Conservation (phyloP, 2,888 invertebrate species). For the Philaethria dido region DNA sequence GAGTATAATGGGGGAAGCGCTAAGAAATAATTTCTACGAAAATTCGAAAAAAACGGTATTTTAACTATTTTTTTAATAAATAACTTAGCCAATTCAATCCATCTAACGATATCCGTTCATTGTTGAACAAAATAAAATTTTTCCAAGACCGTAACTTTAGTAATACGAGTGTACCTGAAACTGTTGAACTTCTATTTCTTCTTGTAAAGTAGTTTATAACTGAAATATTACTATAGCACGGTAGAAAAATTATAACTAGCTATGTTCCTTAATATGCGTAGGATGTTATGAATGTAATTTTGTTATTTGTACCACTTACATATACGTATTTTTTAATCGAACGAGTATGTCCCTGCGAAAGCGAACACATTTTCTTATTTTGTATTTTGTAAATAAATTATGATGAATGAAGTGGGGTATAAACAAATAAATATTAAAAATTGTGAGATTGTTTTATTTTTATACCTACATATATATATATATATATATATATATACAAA, state of each 20-base stretch:
- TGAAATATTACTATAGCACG: slow-evolving; percentile 60
- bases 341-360: slow-evolving; percentile 41
- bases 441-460: slow-evolving; percentile 30
- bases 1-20: too few species aligned
- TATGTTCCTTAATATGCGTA: slow-evolving; percentile 71
- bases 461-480: background rate
- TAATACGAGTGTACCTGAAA: slow-evolving; percentile 53
- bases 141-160: slow-evolving; percentile 40
- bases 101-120: background rate
- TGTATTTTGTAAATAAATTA: slow-evolving; percentile 80
- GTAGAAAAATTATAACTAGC: slow-evolving; percentile 74
- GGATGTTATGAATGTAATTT: slow-evolving; percentile 63
- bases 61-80: too few species aligned
- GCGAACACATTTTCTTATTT: slow-evolving; percentile 53
- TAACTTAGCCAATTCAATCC: background rate
- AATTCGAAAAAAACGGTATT: too few species aligned
- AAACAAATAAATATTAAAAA: slow-evolving; percentile 63
- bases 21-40: too few species aligned
- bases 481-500: background rate
- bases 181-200: slow-evolving; percentile 68
- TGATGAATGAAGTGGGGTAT: slow-evolving; percentile 69
- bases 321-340: slow-evolving; percentile 46
- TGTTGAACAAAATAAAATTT: background rate
- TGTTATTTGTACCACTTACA: slow-evolving; percentile 61
- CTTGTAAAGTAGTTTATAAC: slow-evolving; percentile 74